A percentile compares a stretch with the other conserved stretches of the same genome.
Evolutionary conservation across 1,140 invertebrate species (phyloP).

Genomic region (Drosophila jambulina): DNA sequence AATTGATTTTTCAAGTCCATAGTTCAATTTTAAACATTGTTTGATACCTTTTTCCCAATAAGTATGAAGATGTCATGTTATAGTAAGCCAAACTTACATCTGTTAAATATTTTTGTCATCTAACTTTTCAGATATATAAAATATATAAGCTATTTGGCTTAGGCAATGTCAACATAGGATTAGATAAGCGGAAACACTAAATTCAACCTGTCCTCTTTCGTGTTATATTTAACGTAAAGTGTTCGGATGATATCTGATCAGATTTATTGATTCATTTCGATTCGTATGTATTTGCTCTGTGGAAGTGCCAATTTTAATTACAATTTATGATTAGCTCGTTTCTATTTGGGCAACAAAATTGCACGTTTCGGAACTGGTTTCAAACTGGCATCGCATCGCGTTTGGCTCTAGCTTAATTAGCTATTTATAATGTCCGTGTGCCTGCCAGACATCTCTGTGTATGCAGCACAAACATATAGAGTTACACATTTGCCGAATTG

Average conservation of each 20-base stretch:
- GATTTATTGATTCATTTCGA: conserved; percentile 12
- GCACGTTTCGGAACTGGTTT: conserved; percentile 6
- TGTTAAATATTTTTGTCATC: background rate
- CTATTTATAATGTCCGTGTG: conserved; percentile 62
- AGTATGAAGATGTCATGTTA: background rate
- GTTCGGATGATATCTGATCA: background rate
- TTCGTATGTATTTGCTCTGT: conserved; percentile 11
- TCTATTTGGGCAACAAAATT: conserved; percentile 21
- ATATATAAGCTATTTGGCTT: background rate
- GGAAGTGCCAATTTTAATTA: conserved; percentile 34
- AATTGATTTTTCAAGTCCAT: background rate
- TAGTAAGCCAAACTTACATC: background rate
- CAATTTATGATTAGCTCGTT: conserved; percentile 5
- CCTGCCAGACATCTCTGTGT: conserved; percentile 33
- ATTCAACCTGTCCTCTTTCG: background rate
- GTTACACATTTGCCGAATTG: conserved; percentile 38
- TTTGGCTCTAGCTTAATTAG: conserved; percentile 59
- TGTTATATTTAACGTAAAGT: background rate
- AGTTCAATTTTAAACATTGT: background rate
- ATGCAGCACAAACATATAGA: conserved; percentile 27
- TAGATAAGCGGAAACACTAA: background rate
- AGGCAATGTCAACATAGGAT: background rate
- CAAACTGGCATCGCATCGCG: conserved; percentile 23
- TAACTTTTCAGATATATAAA: background rate
- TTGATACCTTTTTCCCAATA: background rate